Evolutionary conservation across 2,797 vertebrate genomes (phyloP).

Genomic region (Trachurus trachurus): DNA sequence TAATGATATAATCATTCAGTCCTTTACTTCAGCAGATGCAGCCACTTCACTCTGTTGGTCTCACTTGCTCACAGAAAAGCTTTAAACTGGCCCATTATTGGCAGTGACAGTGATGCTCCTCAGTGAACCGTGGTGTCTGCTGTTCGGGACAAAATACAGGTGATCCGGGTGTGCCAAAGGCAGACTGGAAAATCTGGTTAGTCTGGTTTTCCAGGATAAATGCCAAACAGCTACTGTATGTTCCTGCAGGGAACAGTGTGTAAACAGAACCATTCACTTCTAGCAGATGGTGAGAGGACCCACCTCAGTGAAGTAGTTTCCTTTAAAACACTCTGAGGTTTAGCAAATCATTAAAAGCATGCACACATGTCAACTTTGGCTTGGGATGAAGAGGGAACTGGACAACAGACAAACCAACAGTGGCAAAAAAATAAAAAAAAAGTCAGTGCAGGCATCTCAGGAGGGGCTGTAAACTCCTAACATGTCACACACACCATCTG

Average conservation of each 20-base stretch:
- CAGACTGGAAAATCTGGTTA: conserved; percentile 72
- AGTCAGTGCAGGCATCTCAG: neutral
- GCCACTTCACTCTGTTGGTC: neutral
- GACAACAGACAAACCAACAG: neutral
- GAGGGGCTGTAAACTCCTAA: neutral
- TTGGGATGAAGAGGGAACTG: neutral
- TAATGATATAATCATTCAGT: neutral
- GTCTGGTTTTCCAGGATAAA: conserved; percentile 25
- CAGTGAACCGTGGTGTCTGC: conserved; percentile 48
- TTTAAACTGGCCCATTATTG: conserved; percentile 1
- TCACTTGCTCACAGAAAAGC: neutral
- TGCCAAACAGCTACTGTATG: neutral
- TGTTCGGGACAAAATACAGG: conserved; percentile 66
- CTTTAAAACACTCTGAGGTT: neutral
- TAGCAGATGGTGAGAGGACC: conserved; percentile 13
- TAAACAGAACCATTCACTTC: conserved; percentile 53
- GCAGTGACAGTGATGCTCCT: conserved; percentile 25
- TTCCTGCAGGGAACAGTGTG: conserved; percentile 22
- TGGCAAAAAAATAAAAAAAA: neutral
- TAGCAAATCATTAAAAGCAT: neutral
- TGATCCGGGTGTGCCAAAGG: conserved; percentile 60
- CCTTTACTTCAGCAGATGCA: neutral
- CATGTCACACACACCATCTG: neutral
- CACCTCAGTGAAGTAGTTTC: neutral
- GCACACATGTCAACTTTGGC: neutral